Evolutionary conservation across 2,797 vertebrate genomes (phyloP), one percentile per base, ranked within the genome.

Genomic region (Melanogrammus aeglefinus): DNA sequence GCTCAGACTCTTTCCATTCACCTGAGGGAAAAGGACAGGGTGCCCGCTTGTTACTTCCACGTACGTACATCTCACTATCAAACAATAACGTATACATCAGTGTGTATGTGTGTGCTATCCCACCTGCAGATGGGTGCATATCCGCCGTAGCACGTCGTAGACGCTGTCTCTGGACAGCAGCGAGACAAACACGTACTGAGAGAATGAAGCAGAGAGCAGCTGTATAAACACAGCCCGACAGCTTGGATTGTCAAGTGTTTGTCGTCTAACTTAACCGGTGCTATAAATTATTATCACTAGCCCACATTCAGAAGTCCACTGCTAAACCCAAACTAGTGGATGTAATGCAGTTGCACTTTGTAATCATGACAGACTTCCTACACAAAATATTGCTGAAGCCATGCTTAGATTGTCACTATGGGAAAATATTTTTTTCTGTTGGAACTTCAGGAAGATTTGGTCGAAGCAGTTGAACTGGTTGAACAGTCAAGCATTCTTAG

Each of bases 101-200:
- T 27, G 73, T 78, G 57, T 69, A 74, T 76, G 33, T 75, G 57
- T 63, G 36, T 73, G 41, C 35, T 21, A n/a, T 69, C 79, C 78
- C 92, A 98, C 97, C 97, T 98, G 96, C 14, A 99, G 92, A 85
- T 99, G 97, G 0, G 96, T 98, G 92, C 97, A 99, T 91, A 99
- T 97, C 88, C 96, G 95, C 81, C 96, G 95, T 66, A 99, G 93
- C 83, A 96, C 94, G 0, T 99, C 97, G 1, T 97, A 99, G 0
- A 97, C 96, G 0, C 96, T 98, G 93, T 99, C 97, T 36, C 97
- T 94, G 76, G 97, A 99, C 73, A 98, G 94, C 85, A 99, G 93
- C 16, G 97, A 98, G 57, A 99, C 97, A 0, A 99, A 99, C 74
- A 99, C 93, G 83, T 98, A 98, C 97, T 99, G 92, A 44, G 73